phyloP scores from a whole-genome alignment of 2,888 invertebrate species.

The Scelioninae gen. 1 region DNA sequence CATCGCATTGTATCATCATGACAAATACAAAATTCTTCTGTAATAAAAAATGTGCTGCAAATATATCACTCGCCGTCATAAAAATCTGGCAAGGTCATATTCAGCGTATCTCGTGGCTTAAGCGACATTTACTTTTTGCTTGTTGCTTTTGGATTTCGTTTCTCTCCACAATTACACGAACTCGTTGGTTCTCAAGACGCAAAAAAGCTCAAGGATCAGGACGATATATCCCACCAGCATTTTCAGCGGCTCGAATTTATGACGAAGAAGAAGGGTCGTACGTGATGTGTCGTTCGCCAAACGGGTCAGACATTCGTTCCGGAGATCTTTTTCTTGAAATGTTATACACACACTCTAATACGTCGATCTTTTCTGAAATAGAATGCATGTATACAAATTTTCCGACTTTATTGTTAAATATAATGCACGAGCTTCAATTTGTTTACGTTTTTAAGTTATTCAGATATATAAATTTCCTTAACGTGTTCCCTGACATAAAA shows the following conservation, averaged over 20 bases:
- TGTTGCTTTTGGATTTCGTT: conserved; percentile 36
- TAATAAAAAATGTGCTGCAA: conserved; percentile 32
- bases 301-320: conserved; percentile 18
- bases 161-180: conserved; percentile 39
- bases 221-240: conserved; percentile 18
- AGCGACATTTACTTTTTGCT: conserved; percentile 46
- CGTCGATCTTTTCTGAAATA: too few relatives aligned
- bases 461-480: too few relatives aligned
- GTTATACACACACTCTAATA: too few relatives aligned
- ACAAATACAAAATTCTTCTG: conserved; percentile 33
- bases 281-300: conserved; percentile 26
- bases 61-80: conserved; percentile 31
- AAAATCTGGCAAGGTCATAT: conserved; percentile 44
- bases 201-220: conserved; percentile 32
- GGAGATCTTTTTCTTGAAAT: too few relatives aligned
- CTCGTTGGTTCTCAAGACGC: conserved; percentile 27
- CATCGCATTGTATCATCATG: conserved; percentile 39
- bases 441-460: too few relatives aligned
- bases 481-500: too few relatives aligned
- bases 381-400: too few relatives aligned
- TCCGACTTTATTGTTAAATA: too few relatives aligned
- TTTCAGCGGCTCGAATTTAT: conserved; percentile 39
- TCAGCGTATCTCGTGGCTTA: conserved; percentile 22
- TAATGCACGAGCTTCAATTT: too few relatives aligned
- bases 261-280: conserved; percentile 15